Evolutionary conservation across 2,888 invertebrate species (phyloP), one percentile per base, ranked within the genome.

Genomic region (Andricus curvator): DNA sequence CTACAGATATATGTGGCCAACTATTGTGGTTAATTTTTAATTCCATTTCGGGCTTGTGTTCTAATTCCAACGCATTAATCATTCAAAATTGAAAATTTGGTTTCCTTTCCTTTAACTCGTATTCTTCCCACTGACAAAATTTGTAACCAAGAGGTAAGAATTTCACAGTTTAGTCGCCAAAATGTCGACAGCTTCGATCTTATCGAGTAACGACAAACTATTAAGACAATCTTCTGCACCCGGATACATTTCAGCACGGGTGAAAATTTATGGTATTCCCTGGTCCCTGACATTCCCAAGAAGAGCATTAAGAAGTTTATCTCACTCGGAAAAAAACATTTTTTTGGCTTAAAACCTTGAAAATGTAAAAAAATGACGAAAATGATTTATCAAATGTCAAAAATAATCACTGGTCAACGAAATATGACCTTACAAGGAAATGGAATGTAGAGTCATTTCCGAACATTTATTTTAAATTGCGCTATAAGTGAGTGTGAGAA

Each of bases 151-250:
- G 29, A 51, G 51, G 51, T 74, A 51, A 51, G 51, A 74, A 74
- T 74, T 74, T 74, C 51, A 74, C 70, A 74, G 51, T 74, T 74
- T 9, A 56, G 70, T 74, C 66, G 66, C 20, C 37, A 66, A 66
- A 22, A 41, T 66, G 37, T n/a, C 70, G 33, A 56, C 33, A 48
- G 48, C 48, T 51, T 33, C n/a, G 51, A 74, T 74, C 51, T 74
- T 74, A 74, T 74, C 70, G 29, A 22, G 1, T 5, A 17, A 33
- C 51, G 29, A 51, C 70, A 74, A 56, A 74, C 70, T 74, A 74
- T 74, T 74, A 74, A 74, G 70, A 74, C 51, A 51, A 51, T 74
- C 25, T 74, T 56, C 56, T 56, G 51, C 70, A 51, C 33, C 51
- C 70, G 29, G n/a, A 29, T 56, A 51, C 33, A 74, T 56, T 74